phyloP scores from a whole-genome alignment of 1,140 invertebrate genomes.

The Homalodisca vitripennis region DNA sequence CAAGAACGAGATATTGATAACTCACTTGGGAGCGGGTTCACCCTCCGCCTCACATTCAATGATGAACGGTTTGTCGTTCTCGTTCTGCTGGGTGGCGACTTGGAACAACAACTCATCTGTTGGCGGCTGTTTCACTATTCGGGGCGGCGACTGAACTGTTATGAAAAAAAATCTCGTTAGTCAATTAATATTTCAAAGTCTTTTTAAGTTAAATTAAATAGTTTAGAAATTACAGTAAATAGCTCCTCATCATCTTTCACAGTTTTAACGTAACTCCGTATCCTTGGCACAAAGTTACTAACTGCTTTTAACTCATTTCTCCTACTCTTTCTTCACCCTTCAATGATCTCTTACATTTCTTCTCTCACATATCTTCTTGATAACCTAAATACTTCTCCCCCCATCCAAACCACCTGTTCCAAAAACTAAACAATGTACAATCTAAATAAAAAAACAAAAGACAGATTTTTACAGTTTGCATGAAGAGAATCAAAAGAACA shows the following conservation, averaged over 20 bases:
- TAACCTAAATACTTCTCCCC: too few relatives aligned
- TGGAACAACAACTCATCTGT: conserved; percentile 89
- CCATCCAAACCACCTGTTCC: too few relatives aligned
- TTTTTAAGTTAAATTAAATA: neutral
- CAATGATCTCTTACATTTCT: too few relatives aligned
- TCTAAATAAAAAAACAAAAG: too few relatives aligned
- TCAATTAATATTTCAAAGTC: neutral
- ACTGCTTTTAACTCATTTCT: neutral
- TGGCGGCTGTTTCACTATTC: conserved; percentile 88
- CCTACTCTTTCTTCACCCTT: too few relatives aligned
- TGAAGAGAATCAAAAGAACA: too few relatives aligned
- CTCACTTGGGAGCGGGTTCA: conserved; percentile 83
- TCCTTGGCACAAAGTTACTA: neutral
- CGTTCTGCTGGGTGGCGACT: conserved; percentile 73
- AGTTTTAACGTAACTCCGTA: neutral
- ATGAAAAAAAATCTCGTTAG: conserved; percentile 1
- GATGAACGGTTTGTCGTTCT: conserved; percentile 91
- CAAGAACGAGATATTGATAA: too few relatives aligned
- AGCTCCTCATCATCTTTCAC: neutral
- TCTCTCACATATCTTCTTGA: too few relatives aligned
- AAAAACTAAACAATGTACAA: too few relatives aligned
- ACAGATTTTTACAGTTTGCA: too few relatives aligned
- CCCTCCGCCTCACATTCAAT: conserved; percentile 94
- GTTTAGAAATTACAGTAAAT: neutral
- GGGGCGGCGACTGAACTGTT: conserved; percentile 78